A percentile compares a stretch with the other conserved stretches of the same genome.
Evolutionary conservation across 2,797 vertebrate genomes (phyloP).

Genomic region (Silurus aristotelis): DNA sequence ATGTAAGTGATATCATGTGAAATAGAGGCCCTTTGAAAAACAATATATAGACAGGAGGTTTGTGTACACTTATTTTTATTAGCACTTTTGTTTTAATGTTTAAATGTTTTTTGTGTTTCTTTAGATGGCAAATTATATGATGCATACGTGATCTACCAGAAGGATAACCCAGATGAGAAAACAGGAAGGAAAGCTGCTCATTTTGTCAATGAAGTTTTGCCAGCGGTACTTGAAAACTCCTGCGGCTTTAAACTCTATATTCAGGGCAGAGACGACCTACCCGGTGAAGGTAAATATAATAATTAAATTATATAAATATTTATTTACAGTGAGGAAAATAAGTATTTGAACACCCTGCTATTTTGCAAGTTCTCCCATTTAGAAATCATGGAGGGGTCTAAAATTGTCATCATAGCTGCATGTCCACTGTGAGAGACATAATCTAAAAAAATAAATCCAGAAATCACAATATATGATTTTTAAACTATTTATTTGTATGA

Average conservation of each 20-base stretch:
- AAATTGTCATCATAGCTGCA: too few relatives aligned
- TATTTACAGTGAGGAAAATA: neutral
- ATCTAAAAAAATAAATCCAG: too few relatives aligned
- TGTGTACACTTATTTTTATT: neutral
- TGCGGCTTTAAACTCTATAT: constrained; percentile 83
- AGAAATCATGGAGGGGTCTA: too few relatives aligned
- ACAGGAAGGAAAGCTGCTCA: constrained; percentile 61
- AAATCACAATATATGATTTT: too few relatives aligned
- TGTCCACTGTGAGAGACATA: too few relatives aligned
- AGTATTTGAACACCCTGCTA: too few relatives aligned
- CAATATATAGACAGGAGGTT: neutral
- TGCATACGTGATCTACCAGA: constrained; percentile 80
- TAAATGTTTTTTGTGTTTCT: neutral
- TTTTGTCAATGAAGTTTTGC: constrained; percentile 77
- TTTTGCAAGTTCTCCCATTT: too few relatives aligned
- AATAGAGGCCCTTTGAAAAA: neutral
- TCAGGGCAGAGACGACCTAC: constrained; percentile 82
- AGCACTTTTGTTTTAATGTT: neutral
- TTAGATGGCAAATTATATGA: constrained; percentile 76
- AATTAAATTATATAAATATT: neutral
- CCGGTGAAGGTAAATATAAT: constrained; percentile 79
- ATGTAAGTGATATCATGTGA: neutral
- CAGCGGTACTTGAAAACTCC: constrained; percentile 79
- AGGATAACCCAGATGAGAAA: constrained; percentile 48
- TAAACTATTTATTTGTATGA: too few relatives aligned